Evolutionary conservation across 2,888 invertebrate genomes (phyloP).

Genomic region (Acanthosepion pharaonis): DNA sequence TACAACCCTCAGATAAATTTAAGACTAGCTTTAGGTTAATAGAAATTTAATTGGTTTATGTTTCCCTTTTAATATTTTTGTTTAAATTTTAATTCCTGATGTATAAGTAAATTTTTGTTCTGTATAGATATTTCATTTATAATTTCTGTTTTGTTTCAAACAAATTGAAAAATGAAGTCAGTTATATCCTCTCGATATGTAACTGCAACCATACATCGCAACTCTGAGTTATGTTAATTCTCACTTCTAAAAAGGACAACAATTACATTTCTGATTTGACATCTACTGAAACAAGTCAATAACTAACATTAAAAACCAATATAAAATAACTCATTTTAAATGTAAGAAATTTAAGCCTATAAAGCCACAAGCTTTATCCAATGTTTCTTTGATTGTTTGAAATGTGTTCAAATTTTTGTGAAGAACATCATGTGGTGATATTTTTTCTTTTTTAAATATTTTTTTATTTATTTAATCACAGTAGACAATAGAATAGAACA

Average conservation of each 20-base stretch:
- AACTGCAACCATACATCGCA: too few relatives aligned
- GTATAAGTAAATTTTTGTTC: too few relatives aligned
- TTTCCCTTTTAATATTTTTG: too few relatives aligned
- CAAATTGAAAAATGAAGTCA: too few relatives aligned
- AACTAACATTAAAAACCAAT: not conserved
- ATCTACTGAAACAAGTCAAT: not conserved
- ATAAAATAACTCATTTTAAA: not conserved
- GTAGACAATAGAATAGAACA: conserved; percentile 33
- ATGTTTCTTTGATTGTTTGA: not conserved
- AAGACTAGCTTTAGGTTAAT: too few relatives aligned
- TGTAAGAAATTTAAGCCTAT: not conserved
- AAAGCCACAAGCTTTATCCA: not conserved
- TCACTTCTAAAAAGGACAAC: not conserved
- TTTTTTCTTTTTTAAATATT: not conserved
- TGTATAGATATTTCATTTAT: too few relatives aligned
- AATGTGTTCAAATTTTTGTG: not conserved
- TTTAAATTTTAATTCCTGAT: too few relatives aligned
- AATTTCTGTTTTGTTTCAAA: too few relatives aligned
- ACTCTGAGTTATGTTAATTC: not conserved
- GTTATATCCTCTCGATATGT: too few relatives aligned
- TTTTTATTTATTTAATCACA: not conserved
- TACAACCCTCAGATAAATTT: too few relatives aligned
- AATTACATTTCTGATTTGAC: not conserved
- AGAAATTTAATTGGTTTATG: too few relatives aligned
- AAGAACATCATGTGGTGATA: not conserved